Percentiles rank a stretch among this genome's conserved stretches.
These are phyloP conservation scores for Poeciliopsis infans DNA, from an alignment of 2,797 vertebrate species.

Conservation along the genomic window DNA sequence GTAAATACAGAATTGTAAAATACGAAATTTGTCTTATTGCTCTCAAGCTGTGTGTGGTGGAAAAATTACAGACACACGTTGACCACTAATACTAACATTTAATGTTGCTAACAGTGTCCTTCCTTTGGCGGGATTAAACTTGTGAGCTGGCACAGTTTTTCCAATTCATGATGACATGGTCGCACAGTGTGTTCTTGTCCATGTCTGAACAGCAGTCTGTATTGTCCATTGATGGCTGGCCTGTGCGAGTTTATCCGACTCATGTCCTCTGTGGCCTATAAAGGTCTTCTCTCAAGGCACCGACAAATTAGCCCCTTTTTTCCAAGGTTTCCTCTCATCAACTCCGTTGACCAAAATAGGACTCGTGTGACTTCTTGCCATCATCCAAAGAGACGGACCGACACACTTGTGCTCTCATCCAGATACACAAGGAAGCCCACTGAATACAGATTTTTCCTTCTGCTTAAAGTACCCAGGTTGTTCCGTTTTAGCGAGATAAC, in stretches of 20 bases:
- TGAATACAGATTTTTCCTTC: slow-evolving; percentile 26
- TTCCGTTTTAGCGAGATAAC: background rate
- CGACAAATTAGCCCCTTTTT: slow-evolving; percentile 66
- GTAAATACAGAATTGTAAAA: slow-evolving; percentile 53
- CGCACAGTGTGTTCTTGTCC: slow-evolving; percentile 69
- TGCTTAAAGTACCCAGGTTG: slow-evolving; percentile 41
- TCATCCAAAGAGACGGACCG: slow-evolving; percentile 50
- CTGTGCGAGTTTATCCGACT: slow-evolving; percentile 67
- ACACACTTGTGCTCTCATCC: slow-evolving; percentile 45
- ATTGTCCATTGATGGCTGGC: slow-evolving; percentile 67
- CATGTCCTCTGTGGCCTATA: slow-evolving; percentile 68
- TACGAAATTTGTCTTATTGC: slow-evolving; percentile 44
- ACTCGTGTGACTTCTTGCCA: slow-evolving; percentile 52
- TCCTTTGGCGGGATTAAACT: slow-evolving; percentile 47
- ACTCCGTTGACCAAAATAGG: slow-evolving; percentile 70
- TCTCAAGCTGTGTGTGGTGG: slow-evolving; percentile 30
- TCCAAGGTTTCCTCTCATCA: slow-evolving; percentile 55
- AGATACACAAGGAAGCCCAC: slow-evolving; percentile 24
- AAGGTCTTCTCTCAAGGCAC: slow-evolving; percentile 66
- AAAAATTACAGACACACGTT: slow-evolving; percentile 59
- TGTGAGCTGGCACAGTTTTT: slow-evolving; percentile 46
- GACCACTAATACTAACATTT: slow-evolving; percentile 46
- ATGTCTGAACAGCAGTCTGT: slow-evolving; percentile 61
- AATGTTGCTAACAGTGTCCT: slow-evolving; percentile 42
- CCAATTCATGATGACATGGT: slow-evolving; percentile 48